Evolutionary conservation across 2,888 invertebrate species (phyloP).

Genomic region (Diarsia mendica): DNA sequence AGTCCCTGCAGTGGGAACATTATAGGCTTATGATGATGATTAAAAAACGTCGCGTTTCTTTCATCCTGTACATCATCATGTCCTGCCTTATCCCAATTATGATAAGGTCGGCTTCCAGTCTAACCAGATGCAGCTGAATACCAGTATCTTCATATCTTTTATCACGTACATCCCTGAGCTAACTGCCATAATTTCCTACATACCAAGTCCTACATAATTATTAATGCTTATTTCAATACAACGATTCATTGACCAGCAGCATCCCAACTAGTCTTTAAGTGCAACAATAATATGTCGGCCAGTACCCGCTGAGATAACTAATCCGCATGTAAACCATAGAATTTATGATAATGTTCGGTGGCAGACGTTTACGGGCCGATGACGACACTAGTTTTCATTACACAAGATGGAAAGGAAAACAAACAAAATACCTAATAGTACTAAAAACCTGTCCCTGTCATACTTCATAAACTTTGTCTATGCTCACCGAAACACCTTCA

Average conservation of each 20-base stretch:
- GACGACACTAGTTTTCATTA: slow-evolving; percentile 29
- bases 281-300: neutral
- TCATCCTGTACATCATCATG: too few relatives aligned
- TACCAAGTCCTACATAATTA: neutral
- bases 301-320: slow-evolving; percentile 4
- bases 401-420: slow-evolving; percentile 34
- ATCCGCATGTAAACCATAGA: slow-evolving; percentile 13
- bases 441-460: slow-evolving; percentile 26
- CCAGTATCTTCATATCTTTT: too few relatives aligned
- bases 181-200: neutral
- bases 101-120: too few relatives aligned
- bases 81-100: too few relatives aligned
- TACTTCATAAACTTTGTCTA: slow-evolving; percentile 28
- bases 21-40: too few relatives aligned
- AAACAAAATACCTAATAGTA: slow-evolving; percentile 35
- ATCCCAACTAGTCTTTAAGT: neutral
- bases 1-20: too few relatives aligned
- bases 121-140: too few relatives aligned
- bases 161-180: neutral
- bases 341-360: slow-evolving; percentile 7
- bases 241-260: slow-evolving; percentile 1
- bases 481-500: slow-evolving; percentile 28
- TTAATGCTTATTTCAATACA: neutral
- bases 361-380: slow-evolving; percentile 10
- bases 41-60: too few relatives aligned